Percentiles rank a stretch among this genome's conserved stretches.
Conservation (phyloP, 1,140 invertebrate species). For the Ericerus pela region DNA sequence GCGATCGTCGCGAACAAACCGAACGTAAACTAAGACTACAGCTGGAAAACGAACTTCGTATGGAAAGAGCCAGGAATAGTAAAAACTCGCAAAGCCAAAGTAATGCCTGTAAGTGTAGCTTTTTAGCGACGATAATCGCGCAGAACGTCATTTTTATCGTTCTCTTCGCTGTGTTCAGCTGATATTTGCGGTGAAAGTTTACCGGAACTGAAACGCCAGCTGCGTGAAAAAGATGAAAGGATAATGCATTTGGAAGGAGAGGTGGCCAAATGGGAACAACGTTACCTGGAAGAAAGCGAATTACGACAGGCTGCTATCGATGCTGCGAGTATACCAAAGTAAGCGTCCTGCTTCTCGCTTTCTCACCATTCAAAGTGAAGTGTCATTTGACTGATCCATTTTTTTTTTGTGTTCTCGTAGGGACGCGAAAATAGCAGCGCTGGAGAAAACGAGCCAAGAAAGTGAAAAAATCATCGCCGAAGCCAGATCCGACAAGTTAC, state of each 20-base stretch:
- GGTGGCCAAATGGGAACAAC: conserved; percentile 73
- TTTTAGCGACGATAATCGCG: neutral
- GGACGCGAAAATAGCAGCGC: conserved; percentile 69
- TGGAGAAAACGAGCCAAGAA: conserved; percentile 71
- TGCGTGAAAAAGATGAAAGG: conserved; percentile 62
- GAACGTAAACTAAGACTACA: conserved; percentile 62
- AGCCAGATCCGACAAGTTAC: conserved; percentile 67
- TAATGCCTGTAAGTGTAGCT: neutral
- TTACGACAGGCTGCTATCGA: conserved; percentile 68
- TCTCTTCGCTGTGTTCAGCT: neutral
- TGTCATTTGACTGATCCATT: neutral
- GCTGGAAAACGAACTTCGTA: conserved; percentile 61
- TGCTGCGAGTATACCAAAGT: conserved; percentile 71
- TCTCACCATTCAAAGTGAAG: neutral
- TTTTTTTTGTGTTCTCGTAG: conserved; percentile 31
- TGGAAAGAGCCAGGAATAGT: conserved; percentile 37
- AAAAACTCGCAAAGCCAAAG: conserved; percentile 18
- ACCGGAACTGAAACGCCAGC: conserved; percentile 45
- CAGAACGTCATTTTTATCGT: neutral
- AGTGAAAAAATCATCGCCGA: conserved; percentile 75
- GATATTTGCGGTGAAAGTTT: conserved; percentile 37
- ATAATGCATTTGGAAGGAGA: conserved; percentile 68
- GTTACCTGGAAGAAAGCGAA: conserved; percentile 70
- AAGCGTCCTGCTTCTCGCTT: conserved; percentile 24
- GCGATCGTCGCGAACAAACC: conserved; percentile 68